Conservation (phyloP, 2,797 vertebrate species). For the Phyllotis vaccarum region DNA sequence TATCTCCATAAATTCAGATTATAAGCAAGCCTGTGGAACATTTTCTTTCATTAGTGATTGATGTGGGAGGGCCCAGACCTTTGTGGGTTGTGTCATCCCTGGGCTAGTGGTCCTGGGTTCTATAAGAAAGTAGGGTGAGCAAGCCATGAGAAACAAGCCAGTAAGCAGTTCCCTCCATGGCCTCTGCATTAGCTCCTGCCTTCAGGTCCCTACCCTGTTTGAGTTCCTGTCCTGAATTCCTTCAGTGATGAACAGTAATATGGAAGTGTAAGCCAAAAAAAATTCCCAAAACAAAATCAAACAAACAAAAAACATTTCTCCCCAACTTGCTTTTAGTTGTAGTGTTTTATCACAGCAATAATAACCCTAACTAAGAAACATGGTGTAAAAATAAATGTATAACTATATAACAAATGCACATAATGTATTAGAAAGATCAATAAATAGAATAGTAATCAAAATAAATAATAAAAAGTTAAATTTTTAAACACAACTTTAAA, state of each 20-base stretch:
- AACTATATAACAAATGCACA: conserved; percentile 55
- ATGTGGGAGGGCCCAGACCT: not conserved
- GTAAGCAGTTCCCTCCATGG: not conserved
- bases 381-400: conserved; percentile 2
- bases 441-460: conserved; percentile 11
- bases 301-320: not conserved
- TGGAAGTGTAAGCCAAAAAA: not conserved
- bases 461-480: conserved; percentile 33
- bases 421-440: conserved; percentile 43
- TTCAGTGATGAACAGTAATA: not conserved
- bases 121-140: not conserved
- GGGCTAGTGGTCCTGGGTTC: not conserved
- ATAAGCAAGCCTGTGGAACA: not conserved
- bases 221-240: not conserved
- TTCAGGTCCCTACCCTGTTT: not conserved
- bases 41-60: not conserved
- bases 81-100: not conserved
- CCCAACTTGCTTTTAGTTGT: not conserved
- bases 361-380: not conserved
- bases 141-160: not conserved
- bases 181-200: not conserved
- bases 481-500: conserved; percentile 19
- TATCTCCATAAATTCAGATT: not conserved
- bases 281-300: not conserved
- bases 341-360: not conserved